Base-by-base conservation (phyloP, 2,888 invertebrate genomes). In the Mythimna lalbum region DNA sequence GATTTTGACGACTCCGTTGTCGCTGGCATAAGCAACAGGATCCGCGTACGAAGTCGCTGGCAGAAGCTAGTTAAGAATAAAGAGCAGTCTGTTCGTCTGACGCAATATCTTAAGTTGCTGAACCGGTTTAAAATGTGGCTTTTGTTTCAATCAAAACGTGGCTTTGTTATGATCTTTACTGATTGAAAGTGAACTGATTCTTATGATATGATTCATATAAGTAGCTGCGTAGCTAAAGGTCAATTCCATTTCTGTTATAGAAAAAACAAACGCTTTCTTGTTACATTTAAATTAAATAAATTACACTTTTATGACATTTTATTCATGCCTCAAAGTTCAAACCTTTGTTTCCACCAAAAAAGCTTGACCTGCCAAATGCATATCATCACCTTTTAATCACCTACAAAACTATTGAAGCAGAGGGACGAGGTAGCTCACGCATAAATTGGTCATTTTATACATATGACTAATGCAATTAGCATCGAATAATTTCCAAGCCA, bases 301-400 rank as follows among this genome's bases (percentile, higher is more conserved):
- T 23, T 12, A 7, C 1, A 43, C 43, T 19, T 65, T 27, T 65
- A n/a, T 50, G 7, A 63, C n/a, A 49, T 27, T 63, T 69, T 60
- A 69, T 55, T 71, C 60, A 19, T 52, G 57, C 10, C 17, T 59
- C 70, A 33, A 33, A 27, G 27, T 9, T 33, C 33, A 23, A 76
- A 71, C 76, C 74, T 78, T 80, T 80, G 80, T 73, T 63, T 3
- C 0, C 1, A 59, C 82, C 78, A 82, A 4, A 31, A 21, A 63
- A 64, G 10, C 36, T 61, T 72, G 86, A 75, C 56, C 83, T 74
- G 19, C 27, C 4, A 23, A 33, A 33, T n/a, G 23, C 21, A 9
- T 60, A 9, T 10, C 9, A 66, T 66, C 63, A 64, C 63, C 71
- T 59, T 56, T 53, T 10, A 14, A 9, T 53, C 43, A 31, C 56